Conservation (phyloP, 1,140 invertebrate genomes). For the Camponotus pennsylvanicus region DNA sequence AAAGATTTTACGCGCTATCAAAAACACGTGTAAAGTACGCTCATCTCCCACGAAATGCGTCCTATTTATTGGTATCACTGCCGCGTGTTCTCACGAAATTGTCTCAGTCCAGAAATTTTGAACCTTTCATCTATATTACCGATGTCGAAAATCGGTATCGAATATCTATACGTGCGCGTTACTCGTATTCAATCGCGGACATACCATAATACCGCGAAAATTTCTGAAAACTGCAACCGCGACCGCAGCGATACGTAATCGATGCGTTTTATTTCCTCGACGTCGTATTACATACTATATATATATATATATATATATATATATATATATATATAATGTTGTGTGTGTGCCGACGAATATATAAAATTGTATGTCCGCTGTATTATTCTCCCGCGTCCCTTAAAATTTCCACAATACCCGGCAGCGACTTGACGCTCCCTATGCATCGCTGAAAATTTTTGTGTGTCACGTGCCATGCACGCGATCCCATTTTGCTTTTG, state of each 20-base stretch:
- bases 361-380: too few species aligned
- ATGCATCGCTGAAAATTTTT: slow-evolving; percentile 46
- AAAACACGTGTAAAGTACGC: background rate
- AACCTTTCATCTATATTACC: background rate
- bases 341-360: too few species aligned
- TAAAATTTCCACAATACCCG: slow-evolving; percentile 48
- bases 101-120: slow-evolving; percentile 4
- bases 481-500: slow-evolving; percentile 43
- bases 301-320: too few species aligned
- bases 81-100: background rate
- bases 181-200: slow-evolving; percentile 29
- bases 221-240: slow-evolving; percentile 22
- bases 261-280: background rate
- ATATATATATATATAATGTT: background rate
- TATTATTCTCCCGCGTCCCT: slow-evolving; percentile 32
- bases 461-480: slow-evolving; percentile 46
- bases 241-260: background rate
- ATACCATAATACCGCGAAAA: slow-evolving; percentile 3
- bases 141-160: slow-evolving; percentile 26
- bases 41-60: slow-evolving; percentile 4
- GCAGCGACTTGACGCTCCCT: background rate
- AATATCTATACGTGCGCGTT: slow-evolving; percentile 14
- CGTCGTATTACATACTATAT: background rate
- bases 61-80: background rate
- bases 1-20: background rate